A percentile compares a stretch with the other conserved stretches of the same genome.
These are phyloP conservation scores for Mus spicilegus DNA, from an alignment of 2,113 vertebrate genomes.

Conservation along the genomic window DNA sequence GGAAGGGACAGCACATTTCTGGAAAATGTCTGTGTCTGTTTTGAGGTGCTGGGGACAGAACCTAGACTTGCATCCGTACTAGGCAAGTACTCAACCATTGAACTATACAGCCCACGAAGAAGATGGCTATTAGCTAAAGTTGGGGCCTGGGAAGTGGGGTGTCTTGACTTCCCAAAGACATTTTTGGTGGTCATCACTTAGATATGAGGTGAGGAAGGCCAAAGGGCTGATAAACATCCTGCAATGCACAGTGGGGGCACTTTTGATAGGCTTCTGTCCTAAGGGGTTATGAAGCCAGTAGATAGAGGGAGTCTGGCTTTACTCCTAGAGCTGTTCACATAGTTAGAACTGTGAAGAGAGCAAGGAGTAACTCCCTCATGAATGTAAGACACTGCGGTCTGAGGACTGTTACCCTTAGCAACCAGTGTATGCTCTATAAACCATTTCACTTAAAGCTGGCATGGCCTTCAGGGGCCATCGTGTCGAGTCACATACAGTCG, in stretches of 20 bases:
- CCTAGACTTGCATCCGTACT: not conserved
- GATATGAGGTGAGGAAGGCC: too few relatives aligned
- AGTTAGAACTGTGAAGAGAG: not conserved
- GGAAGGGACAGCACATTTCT: too few relatives aligned
- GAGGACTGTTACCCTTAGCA: not conserved
- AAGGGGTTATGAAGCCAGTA: too few relatives aligned
- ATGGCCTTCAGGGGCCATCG: not conserved
- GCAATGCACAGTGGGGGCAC: too few relatives aligned
- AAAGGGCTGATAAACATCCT: not conserved
- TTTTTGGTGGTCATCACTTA: not conserved
- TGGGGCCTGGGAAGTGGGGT: not conserved
- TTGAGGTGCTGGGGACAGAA: not conserved
- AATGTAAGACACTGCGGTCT: not conserved
- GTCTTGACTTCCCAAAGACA: not conserved
- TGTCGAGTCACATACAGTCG: too few relatives aligned
- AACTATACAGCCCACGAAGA: not conserved
- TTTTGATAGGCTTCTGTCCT: not conserved
- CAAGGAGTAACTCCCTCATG: not conserved
- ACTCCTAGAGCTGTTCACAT: not conserved
- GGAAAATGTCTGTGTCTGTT: not conserved
- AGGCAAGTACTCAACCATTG: not conserved
- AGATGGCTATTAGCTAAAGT: not conserved
- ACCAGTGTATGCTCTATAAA: not conserved
- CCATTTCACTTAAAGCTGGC: not conserved
- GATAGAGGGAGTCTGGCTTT: not conserved